Evolutionary conservation across 92 coral and sea anemone genomes (phyloP), one percentile per base, ranked within the genome.

Genomic region (Plumapathes pennacea): DNA sequence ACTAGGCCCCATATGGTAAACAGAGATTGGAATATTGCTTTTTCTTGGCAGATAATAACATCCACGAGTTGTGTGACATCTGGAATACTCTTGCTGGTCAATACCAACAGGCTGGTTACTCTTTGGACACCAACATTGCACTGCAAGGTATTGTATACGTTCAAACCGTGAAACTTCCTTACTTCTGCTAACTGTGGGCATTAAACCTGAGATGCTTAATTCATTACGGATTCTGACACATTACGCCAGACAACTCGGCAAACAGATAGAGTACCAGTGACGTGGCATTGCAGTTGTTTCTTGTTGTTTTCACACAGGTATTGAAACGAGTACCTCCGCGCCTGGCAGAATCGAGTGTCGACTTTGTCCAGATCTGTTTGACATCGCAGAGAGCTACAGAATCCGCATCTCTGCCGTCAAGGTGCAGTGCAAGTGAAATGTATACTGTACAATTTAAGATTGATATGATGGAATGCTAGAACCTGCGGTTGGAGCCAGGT

Each of bases 301-400:
- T 41, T n/a, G 1, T 11, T 25, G 21, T 4, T 62, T 14, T 45
- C 11, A 40, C 46, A n/a, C 46, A 38, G 77, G 62, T 8, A 34
- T 46, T 44, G 81, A 40, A 66, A 23, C 11, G 15, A 1, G 28
- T 32, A 9, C 43, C 13, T 28, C 40, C 30, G 11, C 50, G 18
- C 54, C 88, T 1, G 84, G 98, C 45, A 76, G 85, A 32, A 80
- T 92, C 4, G 80, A 79, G n/a, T 92, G 98, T 60, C 79, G 83
- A 14, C 60, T 92, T 32, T 83, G 79, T 76, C 85, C 98, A 17
- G 55, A 66, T 50, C 42, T 85, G 25, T 92, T 92, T 61, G 46
- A 66, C 32, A 76, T 62, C 40, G 61, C 92, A 50, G 98, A 88
- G 55, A 84, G 96, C 57, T 92, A 92, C 58, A 80, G 78, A 46